Percentiles rank a stretch among this genome's conserved stretches.
These are phyloP conservation scores for Stegana nigrithorax DNA, from an alignment of 2,888 invertebrate species.

Conservation along the genomic window DNA sequence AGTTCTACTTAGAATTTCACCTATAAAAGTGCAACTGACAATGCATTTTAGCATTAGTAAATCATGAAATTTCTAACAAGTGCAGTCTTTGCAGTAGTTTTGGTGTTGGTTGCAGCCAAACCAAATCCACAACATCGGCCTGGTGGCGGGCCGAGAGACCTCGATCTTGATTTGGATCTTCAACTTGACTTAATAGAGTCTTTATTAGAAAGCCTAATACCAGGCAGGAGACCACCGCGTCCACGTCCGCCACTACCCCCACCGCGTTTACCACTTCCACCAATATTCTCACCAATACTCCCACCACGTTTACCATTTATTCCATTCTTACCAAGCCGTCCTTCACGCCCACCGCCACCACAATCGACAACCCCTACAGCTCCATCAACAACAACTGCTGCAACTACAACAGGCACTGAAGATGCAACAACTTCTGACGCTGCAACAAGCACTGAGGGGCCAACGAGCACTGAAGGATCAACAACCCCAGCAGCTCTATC, in stretches of 20 bases:
- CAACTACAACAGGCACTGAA: neutral
- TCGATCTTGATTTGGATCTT: too few species aligned
- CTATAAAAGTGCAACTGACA: neutral
- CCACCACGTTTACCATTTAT: too few species aligned
- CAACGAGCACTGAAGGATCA: neutral
- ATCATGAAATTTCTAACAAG: slow-evolving; percentile 2
- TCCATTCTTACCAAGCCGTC: too few species aligned
- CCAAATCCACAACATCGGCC: slow-evolving; percentile 13
- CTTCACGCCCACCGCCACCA: neutral
- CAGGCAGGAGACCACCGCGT: slow-evolving; percentile 6
- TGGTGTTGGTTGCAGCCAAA: neutral
- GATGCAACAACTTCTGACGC: neutral
- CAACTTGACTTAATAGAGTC: too few species aligned
- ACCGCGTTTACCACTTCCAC: neutral
- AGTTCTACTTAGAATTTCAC: neutral
- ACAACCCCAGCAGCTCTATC: neutral
- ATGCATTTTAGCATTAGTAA: neutral
- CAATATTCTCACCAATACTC: neutral
- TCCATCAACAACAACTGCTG: neutral
- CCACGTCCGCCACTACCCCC: neutral
- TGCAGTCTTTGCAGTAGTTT: neutral
- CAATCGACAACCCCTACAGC: neutral
- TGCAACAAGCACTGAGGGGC: neutral
- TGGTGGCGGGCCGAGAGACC: slow-evolving; percentile 4
- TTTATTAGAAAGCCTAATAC: too few species aligned